Conservation (phyloP, 2,888 invertebrate species). For the Parnassius orleans region DNA sequence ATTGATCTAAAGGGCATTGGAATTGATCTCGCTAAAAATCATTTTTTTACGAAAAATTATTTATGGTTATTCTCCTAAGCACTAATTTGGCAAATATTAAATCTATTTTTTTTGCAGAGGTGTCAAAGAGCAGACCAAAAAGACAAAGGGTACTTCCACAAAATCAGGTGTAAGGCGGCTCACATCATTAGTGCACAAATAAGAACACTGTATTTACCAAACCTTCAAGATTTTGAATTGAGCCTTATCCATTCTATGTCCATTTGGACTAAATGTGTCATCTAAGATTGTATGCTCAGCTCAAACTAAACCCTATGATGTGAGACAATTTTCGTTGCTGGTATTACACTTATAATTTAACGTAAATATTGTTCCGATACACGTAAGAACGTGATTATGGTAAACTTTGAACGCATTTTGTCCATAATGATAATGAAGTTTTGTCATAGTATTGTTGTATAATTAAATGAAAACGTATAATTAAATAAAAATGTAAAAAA, state of each 20-base stretch:
- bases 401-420: slow-evolving; percentile 5
- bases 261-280: slow-evolving; percentile 3
- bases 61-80: too few relatives aligned
- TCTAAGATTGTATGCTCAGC: not conserved
- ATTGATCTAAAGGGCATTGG: too few relatives aligned
- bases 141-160: slow-evolving; percentile 39
- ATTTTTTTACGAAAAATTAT: too few relatives aligned
- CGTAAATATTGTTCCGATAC: slow-evolving; percentile 15
- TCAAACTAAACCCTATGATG: slow-evolving; percentile 15
- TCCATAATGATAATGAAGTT: slow-evolving; percentile 24
- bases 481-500: slow-evolving; percentile 13
- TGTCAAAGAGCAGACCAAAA: slow-evolving; percentile 74
- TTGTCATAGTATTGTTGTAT: slow-evolving; percentile 16
- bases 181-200: slow-evolving; percentile 72
- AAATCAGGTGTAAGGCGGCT: slow-evolving; percentile 69
- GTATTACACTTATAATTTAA: slow-evolving; percentile 15
- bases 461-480: not conserved
- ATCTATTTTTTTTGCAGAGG: slow-evolving; percentile 52
- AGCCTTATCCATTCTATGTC: slow-evolving; percentile 5
- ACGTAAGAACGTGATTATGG: slow-evolving; percentile 9
- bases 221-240: slow-evolving; percentile 2
- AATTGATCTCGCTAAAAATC: too few relatives aligned
- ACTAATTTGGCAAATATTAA: too few relatives aligned
- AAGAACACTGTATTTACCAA: slow-evolving; percentile 32
- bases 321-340: slow-evolving; percentile 19